Evolutionary conservation across 2,888 invertebrate genomes (phyloP).

Genomic region (Agriopis marginaria): DNA sequence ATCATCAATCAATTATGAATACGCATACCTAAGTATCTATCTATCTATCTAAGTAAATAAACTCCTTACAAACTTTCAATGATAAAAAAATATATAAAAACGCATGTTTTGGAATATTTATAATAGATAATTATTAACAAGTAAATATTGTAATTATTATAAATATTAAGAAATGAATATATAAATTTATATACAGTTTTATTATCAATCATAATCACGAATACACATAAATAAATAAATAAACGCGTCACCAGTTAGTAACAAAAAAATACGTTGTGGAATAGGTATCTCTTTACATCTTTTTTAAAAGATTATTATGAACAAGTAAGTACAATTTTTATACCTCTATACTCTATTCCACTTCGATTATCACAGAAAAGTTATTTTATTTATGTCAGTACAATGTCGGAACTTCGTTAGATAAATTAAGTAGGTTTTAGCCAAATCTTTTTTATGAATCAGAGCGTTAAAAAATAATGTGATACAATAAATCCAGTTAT

Average conservation of each 20-base stretch:
- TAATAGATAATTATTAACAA: too few species aligned
- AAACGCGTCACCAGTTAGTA: neutral
- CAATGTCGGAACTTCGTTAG: slow-evolving; percentile 19
- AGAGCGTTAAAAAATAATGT: slow-evolving; percentile 29
- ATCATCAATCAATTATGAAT: too few species aligned
- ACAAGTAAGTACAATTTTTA: neutral
- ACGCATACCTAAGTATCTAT: too few species aligned
- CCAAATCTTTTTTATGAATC: slow-evolving; percentile 26
- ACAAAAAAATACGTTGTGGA: neutral
- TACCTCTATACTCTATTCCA: neutral
- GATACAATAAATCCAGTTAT: slow-evolving; percentile 23
- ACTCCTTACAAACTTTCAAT: too few species aligned
- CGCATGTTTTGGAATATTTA: too few species aligned
- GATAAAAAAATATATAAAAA: too few species aligned
- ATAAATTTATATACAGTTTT: neutral
- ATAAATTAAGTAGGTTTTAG: slow-evolving; percentile 19
- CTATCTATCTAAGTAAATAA: too few species aligned
- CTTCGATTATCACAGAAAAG: slow-evolving; percentile 8
- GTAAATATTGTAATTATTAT: too few species aligned
- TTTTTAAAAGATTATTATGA: neutral
- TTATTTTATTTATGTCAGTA: slow-evolving; percentile 17
- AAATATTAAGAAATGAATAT: too few species aligned
- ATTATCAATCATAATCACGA: neutral
- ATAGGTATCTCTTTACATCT: neutral
- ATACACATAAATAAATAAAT: neutral